Evolutionary conservation across 2,797 vertebrate species (phyloP), one percentile per base, ranked within the genome.

Genomic region (Hypotaenidia okinawae): DNA sequence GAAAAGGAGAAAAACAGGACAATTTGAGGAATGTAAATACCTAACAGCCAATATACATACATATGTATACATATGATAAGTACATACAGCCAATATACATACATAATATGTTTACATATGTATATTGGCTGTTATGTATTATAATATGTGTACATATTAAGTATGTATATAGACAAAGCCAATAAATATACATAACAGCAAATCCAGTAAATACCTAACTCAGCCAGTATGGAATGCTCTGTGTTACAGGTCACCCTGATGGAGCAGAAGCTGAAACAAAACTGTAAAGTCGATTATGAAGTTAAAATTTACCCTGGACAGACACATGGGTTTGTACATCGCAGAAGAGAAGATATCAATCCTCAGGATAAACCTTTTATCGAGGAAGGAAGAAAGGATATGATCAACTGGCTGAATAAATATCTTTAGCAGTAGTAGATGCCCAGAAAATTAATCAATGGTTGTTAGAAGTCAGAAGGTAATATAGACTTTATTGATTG

Each of bases 281-380:
- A 98, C 67, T 98, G 99, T 96, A 98, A 95, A 69, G 98, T 98
- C 52, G 98, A 98, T 61, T 98, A 98, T 87, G 95, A 98, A 92
- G 98, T 99, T 89, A 99, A 99, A 98, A 96, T 99, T 63, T 99
- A 99, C 86, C 98, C 99, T 2, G 98, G 98, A 73, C 99, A 99
- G 94, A 99, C 98, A 1, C 99, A 99, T 5, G 99, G 99, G 28
- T 99, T 99, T 90, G 99, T 99, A 70, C 99, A 99, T 87, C 98
- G 99, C 13, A 99, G 98, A 96, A 98, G 96, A 93, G 98, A 99
- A 91, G 98, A 99, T 47, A 98, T 99, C 43, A 98, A 98, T 39
- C 97, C 98, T 2, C 58, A 94, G 9, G 99, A 99, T 93, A 98
- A 98, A 92, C 97, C 98, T 33, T 96, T 85, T 39, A 99, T 99